Evolutionary conservation across 2,888 invertebrate genomes (phyloP), one percentile per base, ranked within the genome.

Genomic region (Noctua janthina): DNA sequence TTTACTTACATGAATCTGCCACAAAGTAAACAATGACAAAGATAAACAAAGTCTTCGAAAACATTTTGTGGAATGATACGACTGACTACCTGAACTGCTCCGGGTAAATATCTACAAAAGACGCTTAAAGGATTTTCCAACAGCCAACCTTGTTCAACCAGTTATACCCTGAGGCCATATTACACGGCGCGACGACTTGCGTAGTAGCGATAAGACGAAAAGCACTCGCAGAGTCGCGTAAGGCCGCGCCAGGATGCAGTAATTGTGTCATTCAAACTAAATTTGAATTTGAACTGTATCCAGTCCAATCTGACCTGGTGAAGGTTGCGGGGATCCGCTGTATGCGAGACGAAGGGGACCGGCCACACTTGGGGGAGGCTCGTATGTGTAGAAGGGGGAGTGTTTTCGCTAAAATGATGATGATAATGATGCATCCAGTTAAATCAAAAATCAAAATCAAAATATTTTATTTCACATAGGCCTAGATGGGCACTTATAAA

Each of bases 1-100:
- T 69, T 20, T 76, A 85, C 88, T 88, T 78, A 88, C 88, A 68
- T 78, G 88, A 73, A 74, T 79, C 72, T 11, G 67, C 70, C 51
- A 76, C 43, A 23, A 76, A 67, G 67, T 20, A 76, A 68, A 89
- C 69, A 51, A 82, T 23, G 72, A 85, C 17, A n/a, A 88, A 67
- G 2, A 80, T 64, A 20, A 83, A 76, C 2, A 84, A 76, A 43
- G 17, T 79, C 81, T 79, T 82, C 1, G 59, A 76, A 75, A 46
- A 79, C 85, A 88, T 83, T 83, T 79, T 81, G n/a, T 20, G 15
- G 2, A 20, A 20, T n/a, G 39, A 43, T 7, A 72, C 77, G 84
- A 59, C 67, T 15, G 35, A 6, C n/a, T 17, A 43, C n/a, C 64
- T 39, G 59, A n/a, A 15, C 35, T 20, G 43, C 39, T 20, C 39